These are phyloP conservation scores for Metridium senile DNA, from an alignment of 92 coral and sea anemone species.

Conservation along the genomic window DNA sequence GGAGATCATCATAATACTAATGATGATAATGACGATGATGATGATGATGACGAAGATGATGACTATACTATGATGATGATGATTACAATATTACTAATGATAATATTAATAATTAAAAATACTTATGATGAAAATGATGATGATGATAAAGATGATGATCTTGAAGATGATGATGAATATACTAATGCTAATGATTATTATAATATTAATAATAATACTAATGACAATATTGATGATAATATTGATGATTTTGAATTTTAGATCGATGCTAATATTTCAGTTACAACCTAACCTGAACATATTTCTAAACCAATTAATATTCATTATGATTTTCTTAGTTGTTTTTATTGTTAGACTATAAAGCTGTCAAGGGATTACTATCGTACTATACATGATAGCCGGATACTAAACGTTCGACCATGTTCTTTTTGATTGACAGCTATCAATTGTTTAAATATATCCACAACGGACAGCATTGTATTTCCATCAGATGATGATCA, in stretches of 20 bases:
- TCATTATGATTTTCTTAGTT: no score
- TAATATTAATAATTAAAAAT: no score
- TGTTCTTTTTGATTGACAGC: slow-evolving; percentile 49
- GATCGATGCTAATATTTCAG: no score
- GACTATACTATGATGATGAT: not conserved
- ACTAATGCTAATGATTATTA: not conserved
- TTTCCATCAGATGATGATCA: slow-evolving; percentile 46
- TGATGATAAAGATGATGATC: not conserved
- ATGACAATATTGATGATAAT: no score
- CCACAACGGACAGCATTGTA: slow-evolving; percentile 39
- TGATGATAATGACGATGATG: not conserved
- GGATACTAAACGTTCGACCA: slow-evolving; percentile 15
- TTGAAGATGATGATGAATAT: not conserved
- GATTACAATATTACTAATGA: not conserved
- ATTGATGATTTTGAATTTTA: no score
- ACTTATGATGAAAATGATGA: not conserved
- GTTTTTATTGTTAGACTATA: no score
- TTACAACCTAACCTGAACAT: no score
- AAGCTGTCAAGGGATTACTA: no score
- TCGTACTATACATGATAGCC: not conserved
- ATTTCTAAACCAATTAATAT: no score
- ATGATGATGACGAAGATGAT: not conserved
- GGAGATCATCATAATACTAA: not conserved
- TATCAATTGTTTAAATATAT: slow-evolving; percentile 31
- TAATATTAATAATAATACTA: no score